A percentile compares a stretch with the other conserved stretches of the same genome.
Conservation (phyloP, 2,888 invertebrate species). For the Polyploca ridens region DNA sequence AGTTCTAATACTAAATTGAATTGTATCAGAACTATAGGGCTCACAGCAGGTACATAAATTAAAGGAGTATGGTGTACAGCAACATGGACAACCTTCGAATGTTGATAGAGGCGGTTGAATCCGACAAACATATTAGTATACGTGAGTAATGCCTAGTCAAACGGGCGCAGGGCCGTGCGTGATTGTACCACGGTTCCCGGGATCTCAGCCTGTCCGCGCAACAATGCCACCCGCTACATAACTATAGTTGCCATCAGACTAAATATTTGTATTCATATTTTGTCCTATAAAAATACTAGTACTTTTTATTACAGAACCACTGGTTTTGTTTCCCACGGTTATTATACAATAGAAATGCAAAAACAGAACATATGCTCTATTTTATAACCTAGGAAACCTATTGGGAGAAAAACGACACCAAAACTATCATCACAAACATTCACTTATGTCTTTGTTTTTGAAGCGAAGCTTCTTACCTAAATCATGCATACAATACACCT, state of each 20-base stretch:
- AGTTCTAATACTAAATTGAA: too few relatives aligned
- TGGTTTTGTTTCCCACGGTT: too few relatives aligned
- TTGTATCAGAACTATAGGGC: too few relatives aligned
- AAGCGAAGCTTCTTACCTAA: too few relatives aligned
- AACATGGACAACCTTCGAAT: slow-evolving; percentile 30
- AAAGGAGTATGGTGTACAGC: slow-evolving; percentile 7
- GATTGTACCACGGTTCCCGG: slow-evolving; percentile 60
- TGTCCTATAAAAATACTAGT: not conserved
- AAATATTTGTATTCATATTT: slow-evolving; percentile 21
- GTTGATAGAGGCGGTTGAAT: slow-evolving; percentile 53
- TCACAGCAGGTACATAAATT: too few relatives aligned
- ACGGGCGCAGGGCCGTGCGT: slow-evolving; percentile 71
- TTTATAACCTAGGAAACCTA: too few relatives aligned
- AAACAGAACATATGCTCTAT: too few relatives aligned
- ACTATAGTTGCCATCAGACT: slow-evolving; percentile 38
- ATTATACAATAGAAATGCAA: not conserved
- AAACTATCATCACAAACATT: too few relatives aligned
- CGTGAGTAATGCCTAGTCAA: slow-evolving; percentile 73
- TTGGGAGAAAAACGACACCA: too few relatives aligned
- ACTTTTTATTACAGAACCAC: not conserved
- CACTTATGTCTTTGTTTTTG: too few relatives aligned
- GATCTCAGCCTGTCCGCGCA: slow-evolving; percentile 57
- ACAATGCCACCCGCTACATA: slow-evolving; percentile 29
- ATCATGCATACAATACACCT: too few relatives aligned
- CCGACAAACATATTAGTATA: slow-evolving; percentile 78